Conservation (phyloP, 2,113 vertebrate genomes). For the Calypte anna region DNA sequence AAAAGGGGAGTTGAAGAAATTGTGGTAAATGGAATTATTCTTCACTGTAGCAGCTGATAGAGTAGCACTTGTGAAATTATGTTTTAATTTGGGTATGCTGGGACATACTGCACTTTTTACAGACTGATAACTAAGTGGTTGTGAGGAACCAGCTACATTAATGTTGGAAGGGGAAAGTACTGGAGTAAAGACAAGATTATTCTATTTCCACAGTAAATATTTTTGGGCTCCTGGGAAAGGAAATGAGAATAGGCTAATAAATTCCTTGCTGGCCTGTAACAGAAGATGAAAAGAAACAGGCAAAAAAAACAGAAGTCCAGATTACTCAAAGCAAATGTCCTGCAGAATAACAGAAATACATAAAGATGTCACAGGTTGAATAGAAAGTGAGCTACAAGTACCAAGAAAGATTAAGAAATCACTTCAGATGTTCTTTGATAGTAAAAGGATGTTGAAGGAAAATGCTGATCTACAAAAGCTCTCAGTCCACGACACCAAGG, state of each 20-base stretch:
- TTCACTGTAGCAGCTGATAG: background rate
- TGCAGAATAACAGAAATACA: background rate
- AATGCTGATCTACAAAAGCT: background rate
- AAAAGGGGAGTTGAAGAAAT: background rate
- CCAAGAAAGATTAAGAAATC: background rate
- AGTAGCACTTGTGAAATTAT: background rate
- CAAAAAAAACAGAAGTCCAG: background rate
- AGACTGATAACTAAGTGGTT: background rate
- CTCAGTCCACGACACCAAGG: background rate
- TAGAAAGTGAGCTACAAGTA: background rate
- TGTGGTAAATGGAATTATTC: background rate
- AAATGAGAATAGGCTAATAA: background rate
- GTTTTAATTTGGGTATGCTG: background rate
- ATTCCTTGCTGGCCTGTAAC: background rate
- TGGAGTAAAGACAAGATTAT: background rate
- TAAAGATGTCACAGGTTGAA: background rate
- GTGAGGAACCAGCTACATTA: background rate
- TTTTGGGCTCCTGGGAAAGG: background rate
- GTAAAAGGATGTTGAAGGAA: background rate
- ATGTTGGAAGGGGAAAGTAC: background rate
- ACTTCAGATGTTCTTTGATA: background rate
- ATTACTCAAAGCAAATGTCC: background rate
- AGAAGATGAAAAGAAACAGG: background rate
- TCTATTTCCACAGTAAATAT: background rate
- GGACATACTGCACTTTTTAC: background rate